Base-by-base conservation (phyloP, 2,797 vertebrate species). In the Diglossa cyanea region DNA sequence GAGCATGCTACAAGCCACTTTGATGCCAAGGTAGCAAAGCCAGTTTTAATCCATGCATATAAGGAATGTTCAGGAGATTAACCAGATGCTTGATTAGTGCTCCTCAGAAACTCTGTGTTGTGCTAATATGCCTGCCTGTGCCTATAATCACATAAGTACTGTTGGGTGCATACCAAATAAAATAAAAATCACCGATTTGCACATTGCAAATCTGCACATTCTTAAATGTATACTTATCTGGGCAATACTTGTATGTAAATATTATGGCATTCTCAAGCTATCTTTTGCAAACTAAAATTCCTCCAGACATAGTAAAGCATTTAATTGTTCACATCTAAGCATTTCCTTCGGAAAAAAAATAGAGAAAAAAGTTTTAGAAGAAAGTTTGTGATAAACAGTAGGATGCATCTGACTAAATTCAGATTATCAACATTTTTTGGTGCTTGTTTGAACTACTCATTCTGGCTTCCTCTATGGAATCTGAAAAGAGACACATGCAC, bases 11-110 rank as follows among this genome's bases (percentile, higher is more conserved):
- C 63, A 90, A 95, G 35, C 37, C 53, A 77, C 79, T 96, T 91
- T 80, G 70, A 93, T 94, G 79, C 47, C 78, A 94, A 83, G 70
- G 62, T 79, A 90, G 80, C 33, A 86, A 88, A 94, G 47, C 31
- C 67, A 89, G 51, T 86, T 94, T 93, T 75, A 93, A 72, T 83
- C 54, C 72, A 33, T 51, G 61, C 26, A 35, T 83, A 28, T 33
- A 87, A 77, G 28, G 25, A 57, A 67, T 60, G 30, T 76, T 39
- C 48, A 88, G 79, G 51, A 96, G 74, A 93, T 90, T 88, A 91
- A 72, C 37, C 86, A 93, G 90, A 89, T 94, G 83, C 87, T 90
- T 63, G 62, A 67, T 84, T 75, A 82, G n/a, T 86, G 18, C 17
- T 75, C 51, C 73, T 82, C 85, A 91, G 60, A 93, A 90, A 89